Evolutionary conservation across 2,797 vertebrate species (phyloP), one percentile per base, ranked within the genome.

Genomic region (Gephyroberyx darwinii): DNA sequence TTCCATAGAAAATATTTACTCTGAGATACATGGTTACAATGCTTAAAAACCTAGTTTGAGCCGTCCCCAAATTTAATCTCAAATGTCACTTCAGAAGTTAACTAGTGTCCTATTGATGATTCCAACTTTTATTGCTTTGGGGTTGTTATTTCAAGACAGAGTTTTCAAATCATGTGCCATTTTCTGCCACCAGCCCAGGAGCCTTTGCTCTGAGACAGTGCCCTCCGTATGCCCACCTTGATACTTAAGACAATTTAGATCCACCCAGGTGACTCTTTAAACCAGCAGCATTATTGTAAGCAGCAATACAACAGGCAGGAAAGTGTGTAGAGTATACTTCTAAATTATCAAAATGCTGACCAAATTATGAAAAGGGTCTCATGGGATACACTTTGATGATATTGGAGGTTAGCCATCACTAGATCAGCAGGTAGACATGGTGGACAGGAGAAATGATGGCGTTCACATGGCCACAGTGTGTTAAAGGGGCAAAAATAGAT

Each of bases 281-380:
- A 80, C 59, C 76, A 85, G 87, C 90, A 90, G 89, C 82, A 78
- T 74, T 68, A 63, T 74, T 75, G 26, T 74, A 69, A 84, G 71
- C 77, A 86, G 81, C 75, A 78, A 74, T 72, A 79, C 56, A 82
- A 84, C 52, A 70, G 72, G 74, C 69, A 77, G 71, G 52, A 66
- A 26, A 69, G 69, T 53, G 54, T 20, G 53, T 22, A 9, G 35
- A 66, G 39, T 61, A 75, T 26, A 64, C 56, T 52, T 74, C 19
- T 30, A 52, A 58, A 54, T 58, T 19, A 79, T 48, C 19, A 8
- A 54, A 81, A 75, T 43, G 52, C 47, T 43, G 54, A 22, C n/a
- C 14, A 5, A 60, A 43, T 14, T 14, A 43, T 43, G 33, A 47
- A 31, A 59, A 74, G 8, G 2, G 20, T 45, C 54, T 26, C 13